Percentiles rank a stretch among this genome's conserved stretches.
These are phyloP conservation scores for Trichonephila clavipes DNA, from an alignment of 1,140 invertebrate genomes.

Conservation along the genomic window DNA sequence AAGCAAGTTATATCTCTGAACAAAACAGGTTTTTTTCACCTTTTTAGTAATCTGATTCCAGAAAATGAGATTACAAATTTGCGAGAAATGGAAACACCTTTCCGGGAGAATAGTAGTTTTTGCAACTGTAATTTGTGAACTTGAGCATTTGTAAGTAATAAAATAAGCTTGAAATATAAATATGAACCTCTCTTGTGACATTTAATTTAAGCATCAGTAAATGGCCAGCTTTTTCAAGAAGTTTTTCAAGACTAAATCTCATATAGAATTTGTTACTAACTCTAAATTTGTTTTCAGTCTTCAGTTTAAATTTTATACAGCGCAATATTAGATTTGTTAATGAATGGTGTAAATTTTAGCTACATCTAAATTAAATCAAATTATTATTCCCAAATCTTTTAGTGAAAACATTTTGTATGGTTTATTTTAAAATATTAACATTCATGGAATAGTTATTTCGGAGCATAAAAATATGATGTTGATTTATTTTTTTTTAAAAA, in stretches of 20 bases:
- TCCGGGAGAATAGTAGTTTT: neutral
- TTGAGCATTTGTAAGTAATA: neutral
- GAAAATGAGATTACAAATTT: conserved; percentile 53
- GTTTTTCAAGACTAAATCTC: neutral
- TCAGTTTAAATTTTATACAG: no score
- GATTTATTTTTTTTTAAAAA: no score
- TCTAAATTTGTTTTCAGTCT: no score
- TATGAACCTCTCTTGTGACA: neutral
- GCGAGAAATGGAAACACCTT: conserved; percentile 18
- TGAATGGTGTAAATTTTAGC: no score
- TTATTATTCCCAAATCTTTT: no score
- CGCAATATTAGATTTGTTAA: no score
- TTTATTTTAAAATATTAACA: no score
- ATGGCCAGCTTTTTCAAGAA: neutral
- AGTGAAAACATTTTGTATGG: no score
- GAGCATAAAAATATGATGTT: no score
- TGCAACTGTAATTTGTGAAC: neutral
- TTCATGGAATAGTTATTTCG: no score
- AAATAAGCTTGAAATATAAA: neutral
- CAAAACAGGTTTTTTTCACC: conserved; percentile 25
- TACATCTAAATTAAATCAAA: no score
- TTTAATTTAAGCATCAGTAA: neutral
- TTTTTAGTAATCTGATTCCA: conserved; percentile 46
- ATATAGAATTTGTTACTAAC: no score
- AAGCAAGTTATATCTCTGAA: neutral